A percentile compares a stretch with the other conserved stretches of the same genome.
These are phyloP conservation scores for Brachyhypopomus gauderio DNA, from an alignment of 2,113 vertebrate genomes.

Conservation along the genomic window DNA sequence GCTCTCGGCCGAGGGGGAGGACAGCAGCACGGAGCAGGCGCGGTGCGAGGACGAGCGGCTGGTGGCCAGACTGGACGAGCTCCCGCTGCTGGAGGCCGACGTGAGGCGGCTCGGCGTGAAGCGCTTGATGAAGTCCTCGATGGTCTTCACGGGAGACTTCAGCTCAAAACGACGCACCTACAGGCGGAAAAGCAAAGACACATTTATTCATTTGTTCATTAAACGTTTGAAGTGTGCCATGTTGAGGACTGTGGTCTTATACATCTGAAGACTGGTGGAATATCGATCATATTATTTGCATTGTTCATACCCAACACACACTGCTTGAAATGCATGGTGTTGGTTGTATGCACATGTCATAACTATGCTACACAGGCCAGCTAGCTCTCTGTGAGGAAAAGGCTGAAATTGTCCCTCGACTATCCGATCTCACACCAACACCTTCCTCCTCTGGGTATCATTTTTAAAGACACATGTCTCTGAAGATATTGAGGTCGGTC, in stretches of 20 bases:
- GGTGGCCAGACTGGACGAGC: conserved; percentile 80
- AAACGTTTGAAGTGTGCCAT: neutral
- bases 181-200: neutral
- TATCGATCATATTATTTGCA: no score
- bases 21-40: conserved; percentile 73
- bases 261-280: no score
- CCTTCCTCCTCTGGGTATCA: neutral
- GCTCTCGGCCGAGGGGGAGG: conserved; percentile 78
- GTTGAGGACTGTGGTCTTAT: no score
- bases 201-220: neutral
- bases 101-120: conserved; percentile 92
- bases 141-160: conserved; percentile 95
- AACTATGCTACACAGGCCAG: neutral
- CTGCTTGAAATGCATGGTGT: no score
- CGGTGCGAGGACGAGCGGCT: conserved; percentile 77
- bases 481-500: neutral
- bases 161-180: conserved; percentile 88
- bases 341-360: no score
- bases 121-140: conserved; percentile 93
- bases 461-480: conserved; percentile 5
- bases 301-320: no score
- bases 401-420: neutral
- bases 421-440: neutral
- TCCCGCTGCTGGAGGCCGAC: conserved; percentile 86
- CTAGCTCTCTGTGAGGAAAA: neutral